These are phyloP conservation scores for Idris sp. DNA, from an alignment of 1,140 invertebrate species.

Conservation along the genomic window DNA sequence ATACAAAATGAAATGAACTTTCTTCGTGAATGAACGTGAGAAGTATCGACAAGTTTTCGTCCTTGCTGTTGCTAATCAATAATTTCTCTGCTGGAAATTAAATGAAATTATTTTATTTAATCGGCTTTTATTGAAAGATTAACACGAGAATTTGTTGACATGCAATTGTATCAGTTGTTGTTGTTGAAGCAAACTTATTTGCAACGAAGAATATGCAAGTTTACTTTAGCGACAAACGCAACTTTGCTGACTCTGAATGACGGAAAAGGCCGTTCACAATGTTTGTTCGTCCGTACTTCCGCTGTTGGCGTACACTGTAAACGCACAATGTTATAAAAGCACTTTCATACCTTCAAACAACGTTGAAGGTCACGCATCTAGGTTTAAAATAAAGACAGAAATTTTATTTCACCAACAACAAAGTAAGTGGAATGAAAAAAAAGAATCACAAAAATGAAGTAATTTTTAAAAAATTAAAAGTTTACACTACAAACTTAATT, in stretches of 20 bases:
- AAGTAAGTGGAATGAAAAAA: too few relatives aligned
- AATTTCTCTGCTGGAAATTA: background rate
- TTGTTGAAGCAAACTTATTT: background rate
- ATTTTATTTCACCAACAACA: too few relatives aligned
- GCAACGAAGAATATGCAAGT: conserved; percentile 1
- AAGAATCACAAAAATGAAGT: too few relatives aligned
- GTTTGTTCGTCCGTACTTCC: conserved; percentile 62
- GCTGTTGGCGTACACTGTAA: conserved; percentile 25
- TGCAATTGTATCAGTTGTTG: background rate
- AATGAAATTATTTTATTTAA: conserved; percentile 3
- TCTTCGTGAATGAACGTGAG: conserved; percentile 51
- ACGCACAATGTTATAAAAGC: conserved; percentile 23
- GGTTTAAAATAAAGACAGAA: conserved; percentile 1
- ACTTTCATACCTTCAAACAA: conserved; percentile 24
- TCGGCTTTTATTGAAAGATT: conserved; percentile 4
- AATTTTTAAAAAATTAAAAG: too few relatives aligned
- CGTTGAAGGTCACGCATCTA: conserved; percentile 38
- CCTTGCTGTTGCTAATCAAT: conserved; percentile 8
- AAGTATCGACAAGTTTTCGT: conserved; percentile 27
- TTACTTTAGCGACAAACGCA: conserved; percentile 23
- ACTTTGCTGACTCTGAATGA: conserved; percentile 40
- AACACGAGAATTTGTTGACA: background rate
- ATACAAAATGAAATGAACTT: conserved; percentile 28
- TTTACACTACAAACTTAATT: too few relatives aligned
- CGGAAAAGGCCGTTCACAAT: conserved; percentile 58